Evolutionary conservation across 2,113 vertebrate genomes (phyloP).

Genomic region (Tenebrosternarchus preto): DNA sequence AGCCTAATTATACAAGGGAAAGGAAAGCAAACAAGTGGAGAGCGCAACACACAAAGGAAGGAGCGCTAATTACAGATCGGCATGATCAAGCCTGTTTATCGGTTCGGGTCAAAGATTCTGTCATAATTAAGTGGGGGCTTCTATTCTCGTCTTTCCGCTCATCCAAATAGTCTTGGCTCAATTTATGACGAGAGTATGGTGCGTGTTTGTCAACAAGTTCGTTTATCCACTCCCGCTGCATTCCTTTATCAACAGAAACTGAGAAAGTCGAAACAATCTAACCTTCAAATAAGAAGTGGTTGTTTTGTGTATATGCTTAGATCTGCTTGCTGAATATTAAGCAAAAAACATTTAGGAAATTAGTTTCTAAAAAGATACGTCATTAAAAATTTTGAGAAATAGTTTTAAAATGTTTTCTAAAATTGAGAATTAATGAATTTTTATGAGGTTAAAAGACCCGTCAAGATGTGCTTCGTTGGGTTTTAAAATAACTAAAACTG

Average conservation of each 20-base stretch:
- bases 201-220: neutral
- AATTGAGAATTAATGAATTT: conserved; percentile 4
- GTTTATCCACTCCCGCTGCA: conserved; percentile 27
- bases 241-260: neutral
- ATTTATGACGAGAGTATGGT: conserved; percentile 13
- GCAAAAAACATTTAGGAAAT: conserved; percentile 3
- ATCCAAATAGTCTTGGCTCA: conserved; percentile 22
- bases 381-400: conserved; percentile 10
- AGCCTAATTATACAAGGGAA: conserved; percentile 55
- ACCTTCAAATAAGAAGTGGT: neutral
- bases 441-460: conserved; percentile 14
- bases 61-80: conserved; percentile 54
- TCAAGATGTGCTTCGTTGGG: neutral
- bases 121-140: conserved; percentile 49
- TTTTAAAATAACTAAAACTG: neutral
- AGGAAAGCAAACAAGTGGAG: conserved; percentile 48
- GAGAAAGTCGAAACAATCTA: neutral
- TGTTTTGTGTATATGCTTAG: conserved; percentile 17
- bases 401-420: conserved; percentile 3
- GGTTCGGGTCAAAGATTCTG: conserved; percentile 52
- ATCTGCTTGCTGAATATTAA: conserved; percentile 11
- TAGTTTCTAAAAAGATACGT: conserved; percentile 3
- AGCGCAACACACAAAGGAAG: conserved; percentile 39
- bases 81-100: conserved; percentile 54
- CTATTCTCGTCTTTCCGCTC: conserved; percentile 30